Conservation (phyloP, 92 coral and sea anemone genomes). For the Epizoanthus fatuus region DNA sequence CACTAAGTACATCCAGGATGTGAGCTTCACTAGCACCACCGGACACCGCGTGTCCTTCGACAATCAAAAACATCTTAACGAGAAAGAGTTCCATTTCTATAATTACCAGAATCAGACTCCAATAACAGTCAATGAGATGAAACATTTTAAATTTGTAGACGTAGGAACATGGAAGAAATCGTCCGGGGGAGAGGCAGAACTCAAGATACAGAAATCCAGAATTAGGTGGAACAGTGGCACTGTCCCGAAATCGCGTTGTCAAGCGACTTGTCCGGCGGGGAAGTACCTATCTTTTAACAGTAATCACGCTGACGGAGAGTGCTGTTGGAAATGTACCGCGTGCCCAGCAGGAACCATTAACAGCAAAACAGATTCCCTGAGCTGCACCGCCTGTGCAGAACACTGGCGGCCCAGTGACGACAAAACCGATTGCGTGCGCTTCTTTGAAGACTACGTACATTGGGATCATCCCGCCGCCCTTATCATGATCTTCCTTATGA, state of each 20-base stretch:
- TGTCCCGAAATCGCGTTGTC: constrained; percentile 81
- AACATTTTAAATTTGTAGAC: constrained; percentile 58
- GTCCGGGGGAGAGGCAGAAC: constrained; percentile 37
- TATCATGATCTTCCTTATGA: constrained; percentile 89
- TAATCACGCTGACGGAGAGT: constrained; percentile 65
- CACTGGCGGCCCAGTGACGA: constrained; percentile 73
- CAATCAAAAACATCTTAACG: constrained; percentile 60
- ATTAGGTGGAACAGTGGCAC: constrained; percentile 83
- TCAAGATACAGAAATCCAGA: constrained; percentile 45
- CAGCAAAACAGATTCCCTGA: constrained; percentile 62
- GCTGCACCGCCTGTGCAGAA: constrained; percentile 80
- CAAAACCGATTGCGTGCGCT: constrained; percentile 78
- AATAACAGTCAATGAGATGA: constrained; percentile 53
- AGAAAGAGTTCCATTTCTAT: constrained; percentile 67
- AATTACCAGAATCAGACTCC: constrained; percentile 74
- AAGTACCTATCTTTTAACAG: constrained; percentile 54
- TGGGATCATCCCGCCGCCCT: constrained; percentile 95
- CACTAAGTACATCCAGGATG: constrained; percentile 59
- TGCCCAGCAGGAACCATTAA: constrained; percentile 80
- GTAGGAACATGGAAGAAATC: constrained; percentile 81
- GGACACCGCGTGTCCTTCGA: constrained; percentile 84
- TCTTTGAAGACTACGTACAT: constrained; percentile 88
- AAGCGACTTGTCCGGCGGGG: constrained; percentile 81
- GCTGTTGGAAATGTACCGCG: constrained; percentile 93
- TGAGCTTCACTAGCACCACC: constrained; percentile 81